phyloP scores from a whole-genome alignment of 2,113 vertebrate genomes.

The Semnornis frantzii region DNA sequence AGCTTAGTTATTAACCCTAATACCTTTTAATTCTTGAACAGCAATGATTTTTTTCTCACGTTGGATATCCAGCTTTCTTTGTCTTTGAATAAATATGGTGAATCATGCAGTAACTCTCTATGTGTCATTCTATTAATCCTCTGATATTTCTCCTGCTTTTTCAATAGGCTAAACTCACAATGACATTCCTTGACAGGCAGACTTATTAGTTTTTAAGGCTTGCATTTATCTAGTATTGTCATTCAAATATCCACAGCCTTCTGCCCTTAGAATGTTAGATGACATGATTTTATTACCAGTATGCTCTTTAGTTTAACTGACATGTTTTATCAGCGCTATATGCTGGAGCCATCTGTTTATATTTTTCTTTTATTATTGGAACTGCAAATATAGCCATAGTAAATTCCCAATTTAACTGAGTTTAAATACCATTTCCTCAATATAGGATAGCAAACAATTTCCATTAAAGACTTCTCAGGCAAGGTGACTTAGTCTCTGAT shows the following conservation, averaged over 20 bases:
- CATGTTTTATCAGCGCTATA: background rate
- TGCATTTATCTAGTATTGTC: background rate
- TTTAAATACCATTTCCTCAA: conserved; percentile 4
- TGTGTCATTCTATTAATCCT: background rate
- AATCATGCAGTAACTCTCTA: background rate
- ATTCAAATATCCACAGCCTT: background rate
- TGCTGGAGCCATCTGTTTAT: conserved; percentile 20
- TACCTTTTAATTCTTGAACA: background rate
- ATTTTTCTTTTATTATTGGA: conserved; percentile 27
- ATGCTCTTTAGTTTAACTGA: conserved; percentile 26
- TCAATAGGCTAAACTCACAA: background rate
- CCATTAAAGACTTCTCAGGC: background rate
- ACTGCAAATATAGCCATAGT: background rate
- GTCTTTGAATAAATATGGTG: background rate
- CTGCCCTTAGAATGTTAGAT: background rate
- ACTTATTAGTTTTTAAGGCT: background rate
- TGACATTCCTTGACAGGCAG: background rate
- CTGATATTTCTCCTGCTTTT: background rate
- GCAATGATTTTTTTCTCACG: background rate
- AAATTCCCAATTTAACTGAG: background rate
- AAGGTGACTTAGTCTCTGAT: background rate
- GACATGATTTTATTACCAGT: background rate
- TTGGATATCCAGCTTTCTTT: background rate
- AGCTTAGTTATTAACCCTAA: background rate
- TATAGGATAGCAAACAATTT: background rate